phyloP scores from a whole-genome alignment of 2,113 vertebrate species.

The Polyodon spathula region DNA sequence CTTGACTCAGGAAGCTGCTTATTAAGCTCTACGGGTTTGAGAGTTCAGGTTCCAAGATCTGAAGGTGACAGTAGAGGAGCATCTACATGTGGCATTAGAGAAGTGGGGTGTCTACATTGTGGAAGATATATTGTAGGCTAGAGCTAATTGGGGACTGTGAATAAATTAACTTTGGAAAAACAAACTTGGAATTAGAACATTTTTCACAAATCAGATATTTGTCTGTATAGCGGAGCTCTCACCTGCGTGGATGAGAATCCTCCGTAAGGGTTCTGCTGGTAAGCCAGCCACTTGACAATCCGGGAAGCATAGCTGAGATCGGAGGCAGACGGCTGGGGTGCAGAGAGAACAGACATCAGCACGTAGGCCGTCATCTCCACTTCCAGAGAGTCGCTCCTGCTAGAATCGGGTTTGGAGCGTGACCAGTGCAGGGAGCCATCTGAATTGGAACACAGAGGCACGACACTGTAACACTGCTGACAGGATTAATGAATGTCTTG shows the following conservation, averaged over 20 bases:
- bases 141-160: too few species aligned
- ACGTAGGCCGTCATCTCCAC: conserved; percentile 69
- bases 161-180: too few species aligned
- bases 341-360: conserved; percentile 57
- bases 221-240: too few species aligned
- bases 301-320: conserved; percentile 43
- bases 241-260: conserved; percentile 82
- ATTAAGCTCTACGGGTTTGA: neutral
- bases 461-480: too few species aligned
- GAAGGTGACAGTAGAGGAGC: too few species aligned
- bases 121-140: too few species aligned
- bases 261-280: conserved; percentile 69
- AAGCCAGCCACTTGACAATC: conserved; percentile 66
- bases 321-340: conserved; percentile 31
- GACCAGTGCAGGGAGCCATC: conserved; percentile 46
- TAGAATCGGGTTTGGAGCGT: conserved; percentile 24
- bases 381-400: conserved; percentile 45
- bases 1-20: neutral
- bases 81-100: too few species aligned
- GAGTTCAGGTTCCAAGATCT: too few species aligned
- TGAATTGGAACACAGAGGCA: conserved; percentile 21
- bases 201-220: too few species aligned
- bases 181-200: too few species aligned
- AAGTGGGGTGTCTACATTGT: too few species aligned
- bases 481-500: too few species aligned